Base-by-base conservation (phyloP, 2,888 invertebrate genomes). In the Carpatolechia fugitivella region DNA sequence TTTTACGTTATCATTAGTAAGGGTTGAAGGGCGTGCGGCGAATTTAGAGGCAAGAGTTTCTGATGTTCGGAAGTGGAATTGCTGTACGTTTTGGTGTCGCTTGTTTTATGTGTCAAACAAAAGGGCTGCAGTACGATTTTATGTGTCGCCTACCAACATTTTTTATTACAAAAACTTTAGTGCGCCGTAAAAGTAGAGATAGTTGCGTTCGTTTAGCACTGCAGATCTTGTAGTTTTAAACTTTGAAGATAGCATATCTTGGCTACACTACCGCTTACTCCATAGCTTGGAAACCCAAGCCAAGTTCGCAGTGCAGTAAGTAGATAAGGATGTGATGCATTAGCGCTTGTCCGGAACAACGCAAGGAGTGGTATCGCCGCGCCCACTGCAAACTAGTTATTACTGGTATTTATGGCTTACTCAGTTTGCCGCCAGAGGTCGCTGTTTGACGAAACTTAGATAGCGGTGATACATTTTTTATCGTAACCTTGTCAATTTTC, bases 321-420 rank as follows among this genome's bases (percentile, higher is more conserved):
- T 61, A 78, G 85, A 84, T 85, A 85, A 82, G 76, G 67, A 58
- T 64, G 74, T 82, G 82, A 85, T 81, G 80, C 78, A 85, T 85
- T 83, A 80, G 70, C 66, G 61, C 70, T 63, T 67, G 66, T 65
- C 66, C 70, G 59, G 69, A 62, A 71, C 74, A 74, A 78, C 62
- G 46, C 50, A 62, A 59, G 36, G 14, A 1, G 60, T 13, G 20
- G 29, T 52, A 52, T 52, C 33, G 20, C 20, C 10, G 44, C 44
- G 29, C 44, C 44, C 29, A 29, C 44, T 44, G 29, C 44, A 13
- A 14, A 14, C 18, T 6, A 24, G 29, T 44, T 44, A 44, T 44
- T 20, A 57, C 20, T 47, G 31, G 35, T 44, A 24, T 41, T 41
- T 41, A 44, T 44, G 13, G 29, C 7, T 13, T 29, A 7, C 13